Evolutionary conservation across 2,797 vertebrate species (phyloP).

Genomic region (Chelon labrosus): DNA sequence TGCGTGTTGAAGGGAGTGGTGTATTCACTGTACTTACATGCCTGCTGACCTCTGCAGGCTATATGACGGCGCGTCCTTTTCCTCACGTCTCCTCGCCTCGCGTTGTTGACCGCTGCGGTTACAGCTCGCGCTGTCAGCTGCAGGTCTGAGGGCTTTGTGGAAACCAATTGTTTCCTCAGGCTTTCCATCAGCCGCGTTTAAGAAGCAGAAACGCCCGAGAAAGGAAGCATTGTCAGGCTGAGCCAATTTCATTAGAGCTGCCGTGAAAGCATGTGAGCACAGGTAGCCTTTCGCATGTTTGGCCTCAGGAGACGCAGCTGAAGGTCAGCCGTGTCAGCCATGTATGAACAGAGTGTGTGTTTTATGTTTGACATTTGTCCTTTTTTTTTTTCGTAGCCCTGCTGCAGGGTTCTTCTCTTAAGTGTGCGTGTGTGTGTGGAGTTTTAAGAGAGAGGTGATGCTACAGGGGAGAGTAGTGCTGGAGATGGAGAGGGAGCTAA

Average conservation of each 20-base stretch:
- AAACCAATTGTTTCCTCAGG: constrained; percentile 20
- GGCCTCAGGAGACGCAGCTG: constrained; percentile 47
- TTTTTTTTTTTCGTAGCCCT: not conserved
- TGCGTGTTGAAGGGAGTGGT: constrained; percentile 11
- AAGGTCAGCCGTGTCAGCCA: constrained; percentile 67
- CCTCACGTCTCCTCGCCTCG: not conserved
- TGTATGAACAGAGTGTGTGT: constrained; percentile 33
- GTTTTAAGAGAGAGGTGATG: constrained; percentile 43
- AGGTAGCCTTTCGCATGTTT: constrained; percentile 52
- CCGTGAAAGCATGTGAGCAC: constrained; percentile 49
- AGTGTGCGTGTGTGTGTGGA: constrained; percentile 8
- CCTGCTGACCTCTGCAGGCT: not conserved
- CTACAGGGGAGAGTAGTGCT: not conserved
- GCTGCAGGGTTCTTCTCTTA: constrained; percentile 29
- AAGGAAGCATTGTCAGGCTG: constrained; percentile 5
- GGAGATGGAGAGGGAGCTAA: constrained; percentile 26
- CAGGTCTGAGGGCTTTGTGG: constrained; percentile 11
- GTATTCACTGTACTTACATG: not conserved
- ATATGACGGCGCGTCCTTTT: not conserved
- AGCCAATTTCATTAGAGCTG: constrained; percentile 36
- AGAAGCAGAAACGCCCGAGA: not conserved
- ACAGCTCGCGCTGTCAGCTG: constrained; percentile 18
- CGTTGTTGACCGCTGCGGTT: constrained; percentile 9
- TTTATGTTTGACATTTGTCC: constrained; percentile 62
- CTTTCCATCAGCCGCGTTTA: not conserved